Base-by-base conservation (phyloP, 2,797 vertebrate genomes). In the Caiman crocodilus region DNA sequence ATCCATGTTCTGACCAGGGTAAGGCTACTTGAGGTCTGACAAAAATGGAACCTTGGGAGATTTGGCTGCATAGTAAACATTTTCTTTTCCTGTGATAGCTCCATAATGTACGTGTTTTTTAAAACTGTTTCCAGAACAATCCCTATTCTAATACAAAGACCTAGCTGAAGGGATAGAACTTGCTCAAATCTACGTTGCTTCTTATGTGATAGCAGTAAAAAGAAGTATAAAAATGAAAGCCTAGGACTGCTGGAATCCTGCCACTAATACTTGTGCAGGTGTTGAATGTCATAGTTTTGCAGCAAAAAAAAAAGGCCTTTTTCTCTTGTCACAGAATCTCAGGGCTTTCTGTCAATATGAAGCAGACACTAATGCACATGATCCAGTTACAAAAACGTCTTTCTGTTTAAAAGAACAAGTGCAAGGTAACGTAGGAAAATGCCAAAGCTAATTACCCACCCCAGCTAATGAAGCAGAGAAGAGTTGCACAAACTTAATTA, bases 401-500 rank as follows among this genome's bases (percentile, higher is more conserved):
- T 30, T 87, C 28, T 76, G 11, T 84, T 82, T 79, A 3, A 63
- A 74, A 76, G 55, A 12, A 59, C 13, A 76, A 59, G 55, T 60
- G 56, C 17, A 21, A 71, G 59, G 50, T 76, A 76, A 79, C 84
- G 86, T 67, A 76, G 35, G n/a, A 2, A 94, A 92, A 23, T 74
- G 55, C 28, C 20, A 4, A 21, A 82, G 55, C 21, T 86, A 93
- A 92, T 82, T 93, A 76, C 57, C 55, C 78, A 32, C 12, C 26
- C 30, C 28, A 82, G 50, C 18, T 93, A 77, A 67, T 92, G 18
- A 59, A 84, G 28, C 57, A 56, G 61, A 16, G 28, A 90, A 84
- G 50, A 28, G 65, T 77, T 13, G 12, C 32, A 58, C n/a, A 26
- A 83, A 94, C 50, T 87, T 89, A 93, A 88, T 91, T 50, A 64